These are phyloP conservation scores for Oscheius myriophilus DNA, from an alignment of 2,888 invertebrate genomes.

Conservation along the genomic window DNA sequence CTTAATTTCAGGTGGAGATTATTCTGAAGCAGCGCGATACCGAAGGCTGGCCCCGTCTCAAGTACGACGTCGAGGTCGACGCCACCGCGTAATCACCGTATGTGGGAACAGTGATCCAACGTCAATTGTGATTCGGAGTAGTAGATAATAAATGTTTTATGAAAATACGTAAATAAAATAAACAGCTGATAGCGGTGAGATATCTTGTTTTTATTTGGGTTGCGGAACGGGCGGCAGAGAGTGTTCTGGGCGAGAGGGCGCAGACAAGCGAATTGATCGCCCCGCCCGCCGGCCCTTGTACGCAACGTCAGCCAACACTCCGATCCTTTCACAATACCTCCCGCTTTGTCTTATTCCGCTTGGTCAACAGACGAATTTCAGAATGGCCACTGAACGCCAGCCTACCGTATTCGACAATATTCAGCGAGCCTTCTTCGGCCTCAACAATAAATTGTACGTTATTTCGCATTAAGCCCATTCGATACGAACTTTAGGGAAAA, in stretches of 20 bases:
- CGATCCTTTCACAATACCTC: conserved; percentile 1
- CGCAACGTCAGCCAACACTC: conserved; percentile 3
- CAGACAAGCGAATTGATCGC: conserved; percentile 3
- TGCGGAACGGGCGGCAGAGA: too few species aligned
- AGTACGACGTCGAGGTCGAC: conserved; percentile 52
- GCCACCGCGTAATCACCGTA: not conserved
- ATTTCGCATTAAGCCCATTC: not conserved
- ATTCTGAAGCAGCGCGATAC: conserved; percentile 62
- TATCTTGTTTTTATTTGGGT: not conserved
- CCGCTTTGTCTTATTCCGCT: not conserved
- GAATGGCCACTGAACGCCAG: conserved; percentile 15
- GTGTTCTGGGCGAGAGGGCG: too few species aligned
- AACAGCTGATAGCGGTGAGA: conserved; percentile 1
- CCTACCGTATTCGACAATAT: conserved; percentile 31
- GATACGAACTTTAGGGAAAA: conserved; percentile 79
- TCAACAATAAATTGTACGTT: conserved; percentile 27
- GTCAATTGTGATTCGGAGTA: not conserved
- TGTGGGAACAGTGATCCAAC: not conserved
- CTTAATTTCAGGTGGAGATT: conserved; percentile 53
- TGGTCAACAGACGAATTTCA: not conserved
- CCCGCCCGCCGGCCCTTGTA: conserved; percentile 1
- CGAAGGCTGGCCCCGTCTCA: conserved; percentile 63
- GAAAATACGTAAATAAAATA: not conserved
- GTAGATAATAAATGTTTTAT: too few species aligned
- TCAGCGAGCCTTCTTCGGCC: conserved; percentile 27